Evolutionary conservation across 2,797 vertebrate genomes (phyloP).

Genomic region (Chaetophractus vellerosus): DNA sequence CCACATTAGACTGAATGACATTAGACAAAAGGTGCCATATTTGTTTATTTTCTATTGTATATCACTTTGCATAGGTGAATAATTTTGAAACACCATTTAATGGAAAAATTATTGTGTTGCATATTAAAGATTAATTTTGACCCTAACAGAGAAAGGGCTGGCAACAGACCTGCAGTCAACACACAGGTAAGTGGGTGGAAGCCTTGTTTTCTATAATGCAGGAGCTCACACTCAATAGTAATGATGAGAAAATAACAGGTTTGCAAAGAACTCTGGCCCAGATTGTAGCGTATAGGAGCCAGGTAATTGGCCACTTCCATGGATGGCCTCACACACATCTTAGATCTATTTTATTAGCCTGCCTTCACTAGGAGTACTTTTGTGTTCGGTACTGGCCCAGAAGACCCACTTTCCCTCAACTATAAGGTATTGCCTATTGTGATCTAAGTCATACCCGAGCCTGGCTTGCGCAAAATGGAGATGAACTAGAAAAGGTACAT

Average conservation of each 20-base stretch:
- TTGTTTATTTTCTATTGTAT: background rate
- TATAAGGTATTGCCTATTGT: background rate
- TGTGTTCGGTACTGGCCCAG: background rate
- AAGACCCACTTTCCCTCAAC: background rate
- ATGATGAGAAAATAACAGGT: background rate
- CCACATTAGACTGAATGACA: background rate
- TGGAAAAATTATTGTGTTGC: conserved; percentile 17
- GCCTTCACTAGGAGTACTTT: background rate
- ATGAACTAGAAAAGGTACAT: background rate
- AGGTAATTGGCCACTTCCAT: background rate
- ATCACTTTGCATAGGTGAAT: background rate
- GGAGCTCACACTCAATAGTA: background rate
- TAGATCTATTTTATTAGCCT: background rate
- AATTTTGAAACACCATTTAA: conserved; percentile 24
- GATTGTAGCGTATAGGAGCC: fast-evolving
- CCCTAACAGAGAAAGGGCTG: background rate
- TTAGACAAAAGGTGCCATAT: background rate
- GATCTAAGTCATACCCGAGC: background rate
- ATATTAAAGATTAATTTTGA: background rate
- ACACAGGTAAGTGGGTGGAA: background rate
- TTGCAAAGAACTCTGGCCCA: background rate
- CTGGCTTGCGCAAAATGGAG: background rate
- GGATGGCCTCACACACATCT: background rate
- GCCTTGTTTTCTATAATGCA: background rate
- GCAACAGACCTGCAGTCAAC: background rate